These are phyloP conservation scores for Drosophila imparisetae DNA, from an alignment of 2,888 invertebrate genomes.

Conservation along the genomic window DNA sequence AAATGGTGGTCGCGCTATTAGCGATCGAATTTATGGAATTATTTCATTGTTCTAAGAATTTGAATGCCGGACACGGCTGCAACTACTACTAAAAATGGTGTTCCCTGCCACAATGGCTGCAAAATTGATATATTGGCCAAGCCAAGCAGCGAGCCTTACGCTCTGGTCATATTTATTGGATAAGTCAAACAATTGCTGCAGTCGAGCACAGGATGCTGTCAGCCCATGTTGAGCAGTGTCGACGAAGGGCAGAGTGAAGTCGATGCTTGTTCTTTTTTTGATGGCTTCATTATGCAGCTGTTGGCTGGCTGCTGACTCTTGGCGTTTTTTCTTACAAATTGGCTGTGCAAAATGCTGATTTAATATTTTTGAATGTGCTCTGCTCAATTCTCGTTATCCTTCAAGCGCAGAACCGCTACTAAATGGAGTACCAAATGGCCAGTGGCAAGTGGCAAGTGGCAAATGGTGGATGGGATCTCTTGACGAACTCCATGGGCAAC, in stretches of 20 bases:
- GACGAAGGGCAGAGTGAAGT: constrained; percentile 5
- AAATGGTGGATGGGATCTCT: constrained; percentile 28
- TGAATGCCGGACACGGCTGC: constrained; percentile 56
- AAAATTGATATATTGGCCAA: constrained; percentile 65
- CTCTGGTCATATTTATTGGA: constrained; percentile 71
- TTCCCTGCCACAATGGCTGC: constrained; percentile 66
- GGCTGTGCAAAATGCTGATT: constrained; percentile 75
- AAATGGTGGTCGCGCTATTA: constrained; percentile 81
- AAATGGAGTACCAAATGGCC: constrained; percentile 62
- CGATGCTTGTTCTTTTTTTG: constrained; percentile 47
- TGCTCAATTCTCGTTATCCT: constrained; percentile 59
- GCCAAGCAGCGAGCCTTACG: constrained; percentile 6
- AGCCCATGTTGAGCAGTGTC: constrained; percentile 5
- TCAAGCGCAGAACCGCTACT: constrained; percentile 43
- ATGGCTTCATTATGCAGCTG: constrained; percentile 78
- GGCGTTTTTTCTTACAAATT: constrained; percentile 77
- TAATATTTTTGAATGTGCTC: constrained; percentile 63
- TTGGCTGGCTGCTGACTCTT: constrained; percentile 33
- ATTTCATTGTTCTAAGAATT: constrained; percentile 82
- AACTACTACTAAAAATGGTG: constrained; percentile 64
- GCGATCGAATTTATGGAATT: constrained; percentile 81
- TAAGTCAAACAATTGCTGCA: constrained; percentile 60
- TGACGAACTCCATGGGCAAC: constrained; percentile 30
- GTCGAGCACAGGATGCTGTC: constrained; percentile 44
- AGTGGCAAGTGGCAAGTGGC: constrained; percentile 27